A percentile compares a stretch with the other conserved stretches of the same genome.
phyloP scores from a whole-genome alignment of 2,888 invertebrate species.

The Lepidonotus clava region DNA sequence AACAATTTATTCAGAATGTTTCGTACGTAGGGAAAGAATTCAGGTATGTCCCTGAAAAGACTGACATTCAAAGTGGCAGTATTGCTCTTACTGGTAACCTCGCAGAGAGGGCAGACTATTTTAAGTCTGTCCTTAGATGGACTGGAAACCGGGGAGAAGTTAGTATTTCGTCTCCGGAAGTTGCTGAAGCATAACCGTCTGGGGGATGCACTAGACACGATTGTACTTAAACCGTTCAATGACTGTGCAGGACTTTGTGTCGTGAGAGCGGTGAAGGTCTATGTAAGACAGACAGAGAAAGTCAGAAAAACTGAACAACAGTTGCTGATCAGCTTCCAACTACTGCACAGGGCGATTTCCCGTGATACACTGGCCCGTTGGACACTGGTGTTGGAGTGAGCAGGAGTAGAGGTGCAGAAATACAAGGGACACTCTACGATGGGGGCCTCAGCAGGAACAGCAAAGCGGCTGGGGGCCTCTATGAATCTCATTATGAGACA shows the following conservation, averaged over 20 bases:
- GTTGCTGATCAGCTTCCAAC: not conserved
- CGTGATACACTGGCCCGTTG: no score
- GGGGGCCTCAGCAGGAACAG: no score
- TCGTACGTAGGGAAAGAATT: not conserved
- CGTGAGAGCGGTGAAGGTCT: not conserved
- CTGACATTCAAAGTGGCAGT: not conserved
- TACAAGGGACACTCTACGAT: no score
- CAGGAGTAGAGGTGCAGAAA: no score
- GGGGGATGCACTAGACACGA: not conserved
- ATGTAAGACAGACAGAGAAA: not conserved
- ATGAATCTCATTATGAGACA: no score
- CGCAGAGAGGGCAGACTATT: not conserved
- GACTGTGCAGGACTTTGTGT: not conserved
- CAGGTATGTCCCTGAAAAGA: not conserved
- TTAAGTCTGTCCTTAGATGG: not conserved
- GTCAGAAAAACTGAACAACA: no score
- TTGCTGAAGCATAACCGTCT: not conserved
- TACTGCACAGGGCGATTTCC: not conserved
- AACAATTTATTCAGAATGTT: not conserved
- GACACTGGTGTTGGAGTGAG: no score
- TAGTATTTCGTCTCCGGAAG: not conserved
- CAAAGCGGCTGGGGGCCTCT: no score
- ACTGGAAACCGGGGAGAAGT: not conserved
- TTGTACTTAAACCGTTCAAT: not conserved
- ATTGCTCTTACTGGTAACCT: not conserved